Evolutionary conservation across 2,888 invertebrate species (phyloP).

Genomic region (Microdon myrmicae): DNA sequence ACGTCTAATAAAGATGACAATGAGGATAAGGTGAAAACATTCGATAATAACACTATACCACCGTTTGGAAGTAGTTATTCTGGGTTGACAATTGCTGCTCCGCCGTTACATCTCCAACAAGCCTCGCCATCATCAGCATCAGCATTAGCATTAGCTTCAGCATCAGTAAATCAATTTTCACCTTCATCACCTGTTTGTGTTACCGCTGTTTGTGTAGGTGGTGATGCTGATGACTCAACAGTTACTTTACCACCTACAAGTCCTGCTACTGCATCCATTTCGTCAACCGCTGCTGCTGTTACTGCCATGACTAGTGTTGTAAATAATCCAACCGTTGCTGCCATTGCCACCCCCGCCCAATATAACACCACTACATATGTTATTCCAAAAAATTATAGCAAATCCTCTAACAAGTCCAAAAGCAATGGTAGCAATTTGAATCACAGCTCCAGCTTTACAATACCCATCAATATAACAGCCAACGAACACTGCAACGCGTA

Average conservation of each 20-base stretch:
- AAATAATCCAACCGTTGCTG: constrained; percentile 29
- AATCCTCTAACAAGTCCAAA: no score
- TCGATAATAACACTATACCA: constrained; percentile 38
- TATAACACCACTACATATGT: constrained; percentile 14
- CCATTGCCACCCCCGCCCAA: constrained; percentile 27
- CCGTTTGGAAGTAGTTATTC: constrained; percentile 49
- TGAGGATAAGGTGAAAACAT: constrained; percentile 50
- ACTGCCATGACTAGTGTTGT: constrained; percentile 22
- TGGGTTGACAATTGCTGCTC: constrained; percentile 33
- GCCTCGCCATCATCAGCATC: constrained; percentile 6
- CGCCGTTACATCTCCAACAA: constrained; percentile 9
- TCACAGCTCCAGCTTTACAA: constrained; percentile 40
- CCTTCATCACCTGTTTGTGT: constrained; percentile 44
- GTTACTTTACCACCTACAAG: constrained; percentile 38
- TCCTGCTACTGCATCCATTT: constrained; percentile 39
- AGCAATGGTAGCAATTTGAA: constrained; percentile 30
- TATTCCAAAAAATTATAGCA: constrained; percentile 20
- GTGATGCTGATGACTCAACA: constrained; percentile 13
- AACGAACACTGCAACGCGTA: constrained; percentile 41
- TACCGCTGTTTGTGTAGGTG: constrained; percentile 33
- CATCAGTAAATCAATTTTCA: constrained; percentile 34
- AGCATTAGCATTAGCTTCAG: constrained; percentile 25
- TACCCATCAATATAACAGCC: constrained; percentile 40
- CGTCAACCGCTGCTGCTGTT: constrained; percentile 7
- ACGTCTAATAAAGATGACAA: constrained; percentile 16